Evolutionary conservation across 2,113 vertebrate species (phyloP).

Genomic region (Quiscalus mexicanus): DNA sequence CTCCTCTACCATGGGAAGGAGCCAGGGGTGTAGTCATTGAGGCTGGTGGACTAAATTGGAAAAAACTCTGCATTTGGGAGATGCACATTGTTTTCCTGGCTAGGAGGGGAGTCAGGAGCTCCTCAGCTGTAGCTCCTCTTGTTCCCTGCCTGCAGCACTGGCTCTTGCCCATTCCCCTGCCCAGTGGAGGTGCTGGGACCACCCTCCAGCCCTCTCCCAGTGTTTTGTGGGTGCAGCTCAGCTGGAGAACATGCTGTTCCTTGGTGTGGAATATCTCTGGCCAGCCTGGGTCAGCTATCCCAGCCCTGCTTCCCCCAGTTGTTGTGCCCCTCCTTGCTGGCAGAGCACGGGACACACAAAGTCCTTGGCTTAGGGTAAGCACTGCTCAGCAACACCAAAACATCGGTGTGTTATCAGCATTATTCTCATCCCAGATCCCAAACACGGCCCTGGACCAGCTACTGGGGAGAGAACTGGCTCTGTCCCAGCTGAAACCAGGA

Average conservation of each 20-base stretch:
- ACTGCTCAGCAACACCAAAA: background rate
- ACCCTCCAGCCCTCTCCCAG: background rate
- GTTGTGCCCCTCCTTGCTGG: background rate
- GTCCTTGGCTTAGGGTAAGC: background rate
- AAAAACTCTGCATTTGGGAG: background rate
- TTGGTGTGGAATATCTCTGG: background rate
- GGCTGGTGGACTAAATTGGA: too few species aligned
- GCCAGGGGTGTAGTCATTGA: fast-evolving
- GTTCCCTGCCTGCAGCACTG: background rate
- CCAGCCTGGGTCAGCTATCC: background rate
- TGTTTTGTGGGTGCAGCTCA: background rate
- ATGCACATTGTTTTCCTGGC: background rate
- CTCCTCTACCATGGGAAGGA: background rate
- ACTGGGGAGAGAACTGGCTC: background rate
- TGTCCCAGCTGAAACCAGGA: background rate
- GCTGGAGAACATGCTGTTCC: background rate
- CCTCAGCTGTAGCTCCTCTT: background rate
- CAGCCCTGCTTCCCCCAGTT: background rate
- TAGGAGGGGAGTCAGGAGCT: background rate
- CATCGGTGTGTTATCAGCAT: background rate
- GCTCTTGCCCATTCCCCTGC: fast-evolving
- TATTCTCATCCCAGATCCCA: background rate
- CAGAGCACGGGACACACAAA: background rate
- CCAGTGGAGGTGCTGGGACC: background rate
- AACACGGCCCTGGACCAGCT: background rate